Conservation (phyloP, 1,140 invertebrate species). For the Megathymus violae region DNA sequence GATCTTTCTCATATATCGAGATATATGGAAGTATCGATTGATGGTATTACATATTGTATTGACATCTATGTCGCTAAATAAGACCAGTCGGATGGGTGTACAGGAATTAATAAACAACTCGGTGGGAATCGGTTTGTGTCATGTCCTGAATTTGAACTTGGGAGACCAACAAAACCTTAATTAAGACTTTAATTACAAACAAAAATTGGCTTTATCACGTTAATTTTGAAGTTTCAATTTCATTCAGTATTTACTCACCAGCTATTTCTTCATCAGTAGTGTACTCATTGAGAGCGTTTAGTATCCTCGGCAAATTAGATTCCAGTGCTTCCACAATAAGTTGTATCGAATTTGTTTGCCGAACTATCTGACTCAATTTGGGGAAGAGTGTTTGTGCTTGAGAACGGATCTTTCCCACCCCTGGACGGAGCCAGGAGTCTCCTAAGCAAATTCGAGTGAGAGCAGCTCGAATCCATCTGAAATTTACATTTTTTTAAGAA, state of each 20-base stretch:
- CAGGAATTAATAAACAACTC: too few relatives aligned
- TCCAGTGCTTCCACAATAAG: conserved; percentile 78
- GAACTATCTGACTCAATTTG: conserved; percentile 73
- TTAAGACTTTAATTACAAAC: too few relatives aligned
- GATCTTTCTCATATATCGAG: too few relatives aligned
- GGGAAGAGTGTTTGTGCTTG: conserved; percentile 78
- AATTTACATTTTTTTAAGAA: conserved; percentile 16
- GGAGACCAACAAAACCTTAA: too few relatives aligned
- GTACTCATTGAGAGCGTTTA: conserved; percentile 75
- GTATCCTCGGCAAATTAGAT: conserved; percentile 70
- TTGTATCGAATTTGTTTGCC: conserved; percentile 59
- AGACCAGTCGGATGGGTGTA: too few relatives aligned
- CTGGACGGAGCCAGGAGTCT: conserved; percentile 76
- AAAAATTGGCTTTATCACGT: too few relatives aligned
- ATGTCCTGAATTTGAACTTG: too few relatives aligned
- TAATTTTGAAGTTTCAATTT: not conserved
- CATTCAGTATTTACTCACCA: conserved; percentile 49
- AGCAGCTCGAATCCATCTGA: conserved; percentile 78
- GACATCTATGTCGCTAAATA: too few relatives aligned
- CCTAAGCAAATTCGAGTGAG: conserved; percentile 76
- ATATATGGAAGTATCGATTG: too few relatives aligned
- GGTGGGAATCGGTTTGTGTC: too few relatives aligned
- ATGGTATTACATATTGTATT: too few relatives aligned
- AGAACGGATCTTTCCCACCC: conserved; percentile 74
- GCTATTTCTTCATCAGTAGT: conserved; percentile 80